Evolutionary conservation across 2,888 invertebrate genomes (phyloP).

Genomic region (Schizaphis graminum): DNA sequence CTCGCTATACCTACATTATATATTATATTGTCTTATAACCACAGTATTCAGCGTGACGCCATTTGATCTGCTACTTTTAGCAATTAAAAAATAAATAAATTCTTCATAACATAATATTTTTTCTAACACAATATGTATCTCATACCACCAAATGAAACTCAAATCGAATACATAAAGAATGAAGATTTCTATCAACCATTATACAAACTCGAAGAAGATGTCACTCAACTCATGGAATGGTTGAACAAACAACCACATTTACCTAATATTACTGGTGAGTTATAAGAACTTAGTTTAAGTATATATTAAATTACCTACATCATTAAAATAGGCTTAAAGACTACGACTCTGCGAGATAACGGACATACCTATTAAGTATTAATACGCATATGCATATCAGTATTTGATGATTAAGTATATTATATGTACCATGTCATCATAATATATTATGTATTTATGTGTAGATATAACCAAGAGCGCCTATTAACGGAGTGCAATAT

Average conservation of each 20-base stretch:
- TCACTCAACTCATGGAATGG: conserved; percentile 58
- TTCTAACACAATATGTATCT: background rate
- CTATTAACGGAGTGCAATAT: too few species aligned
- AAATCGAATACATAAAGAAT: conserved; percentile 41
- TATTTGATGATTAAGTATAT: background rate
- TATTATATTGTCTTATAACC: background rate
- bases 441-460: too few species aligned
- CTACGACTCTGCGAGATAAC: background rate
- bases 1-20: background rate
- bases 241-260: conserved; percentile 58
- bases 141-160: conserved; percentile 21
- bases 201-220: conserved; percentile 42
- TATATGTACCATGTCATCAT: background rate
- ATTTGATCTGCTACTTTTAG: background rate
- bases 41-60: background rate
- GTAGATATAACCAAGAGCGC: background rate
- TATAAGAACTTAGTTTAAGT: background rate
- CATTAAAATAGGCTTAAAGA: background rate
- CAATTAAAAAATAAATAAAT: background rate
- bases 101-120: background rate
- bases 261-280: conserved; percentile 49
- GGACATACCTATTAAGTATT: background rate
- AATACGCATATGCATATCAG: too few species aligned
- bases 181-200: conserved; percentile 30
- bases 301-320: background rate